These are phyloP conservation scores for Ferdinandea cuprea DNA, from an alignment of 2,888 invertebrate species.

Conservation along the genomic window DNA sequence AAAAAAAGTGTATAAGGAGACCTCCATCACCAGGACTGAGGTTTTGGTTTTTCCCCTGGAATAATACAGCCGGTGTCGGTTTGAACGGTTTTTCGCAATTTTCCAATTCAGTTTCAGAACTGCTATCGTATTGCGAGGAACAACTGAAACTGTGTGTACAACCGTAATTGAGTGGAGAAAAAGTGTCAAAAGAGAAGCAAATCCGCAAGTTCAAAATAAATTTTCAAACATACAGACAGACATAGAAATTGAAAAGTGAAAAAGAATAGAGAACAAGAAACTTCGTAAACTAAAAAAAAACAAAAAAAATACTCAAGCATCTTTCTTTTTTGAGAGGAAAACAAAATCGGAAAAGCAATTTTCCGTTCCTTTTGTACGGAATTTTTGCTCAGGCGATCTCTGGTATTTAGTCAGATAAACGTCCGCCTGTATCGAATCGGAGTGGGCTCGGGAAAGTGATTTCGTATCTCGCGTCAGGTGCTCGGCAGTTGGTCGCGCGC, in stretches of 20 bases:
- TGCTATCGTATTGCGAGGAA: constrained; percentile 68
- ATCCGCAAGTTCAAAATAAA: constrained; percentile 30
- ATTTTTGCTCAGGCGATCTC: constrained; percentile 59
- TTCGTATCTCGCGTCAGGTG: constrained; percentile 67
- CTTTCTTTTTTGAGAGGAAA: constrained; percentile 2
- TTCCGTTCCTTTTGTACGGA: constrained; percentile 20
- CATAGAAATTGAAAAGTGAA: constrained; percentile 15
- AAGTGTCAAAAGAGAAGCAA: constrained; percentile 51
- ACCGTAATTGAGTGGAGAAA: constrained; percentile 53
- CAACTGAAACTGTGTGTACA: constrained; percentile 45
- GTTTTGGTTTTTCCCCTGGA: constrained; percentile 58
- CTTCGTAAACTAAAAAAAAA: no score
- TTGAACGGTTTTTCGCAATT: constrained; percentile 32
- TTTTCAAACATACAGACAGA: constrained; percentile 1
- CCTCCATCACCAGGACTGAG: constrained; percentile 49
- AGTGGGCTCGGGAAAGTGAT: constrained; percentile 64
- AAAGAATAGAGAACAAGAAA: constrained; percentile 21
- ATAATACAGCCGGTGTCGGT: constrained; percentile 38
- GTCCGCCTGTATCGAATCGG: constrained; percentile 29
- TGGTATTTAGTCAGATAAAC: constrained; percentile 47
- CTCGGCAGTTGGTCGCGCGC: constrained; percentile 68
- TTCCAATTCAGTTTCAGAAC: constrained; percentile 65
- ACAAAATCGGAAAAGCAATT: constrained; percentile 30
- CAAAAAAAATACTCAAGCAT: constrained; percentile 27
- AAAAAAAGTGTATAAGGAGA: constrained; percentile 17